Evolutionary conservation across 2,888 invertebrate species (phyloP), one percentile per base, ranked within the genome.

Genomic region (Stenichneumon culpator): DNA sequence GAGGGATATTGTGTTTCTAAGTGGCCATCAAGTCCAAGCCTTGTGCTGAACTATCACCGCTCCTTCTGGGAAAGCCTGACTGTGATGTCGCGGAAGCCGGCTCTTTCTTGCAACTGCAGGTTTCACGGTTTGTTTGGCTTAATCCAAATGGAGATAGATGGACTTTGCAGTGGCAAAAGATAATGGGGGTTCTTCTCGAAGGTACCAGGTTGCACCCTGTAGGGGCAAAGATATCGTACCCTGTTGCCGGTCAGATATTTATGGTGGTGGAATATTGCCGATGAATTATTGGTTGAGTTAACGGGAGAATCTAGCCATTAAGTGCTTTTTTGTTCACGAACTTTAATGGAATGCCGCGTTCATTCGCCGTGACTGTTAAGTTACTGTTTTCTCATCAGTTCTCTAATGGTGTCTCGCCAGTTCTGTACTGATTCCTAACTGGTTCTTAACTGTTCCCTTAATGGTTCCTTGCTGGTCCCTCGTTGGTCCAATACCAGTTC

Each of bases 1-100:
- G 57, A n/a, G 44, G 69, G 81, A 75, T 83, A 86, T 87, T 85
- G 85, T 87, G 84, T 81, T 85, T 73, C 81, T 83, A 86, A 87
- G 87, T 86, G 87, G 79, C 86, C 87, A 87, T 87, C 83, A 87
- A 86, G 84, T 79, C 79, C 84, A 87, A 85, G 83, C 44, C 70
- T 70, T 74, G 67, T 63, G 36, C 22, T 50, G 16, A 57, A 50
- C 79, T 79, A 63, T 72, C 36, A 32, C 57, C 36, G 32, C 39
- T 69, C n/a, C 47, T 73, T 39, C 25, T 60, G 60, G 57, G 47
- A 22, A 50, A 63, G 82, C 60, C 82, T 85, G 79, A 69, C 65
- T 54, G 73, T 83, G 85, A 85, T 82, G 82, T 75, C 70, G 77
- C 57, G 47, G 44, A 69, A 57, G 39, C 39, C 11, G 39, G 39